Base-by-base conservation (phyloP, 2,113 vertebrate species). In the Oryzias celebensis region DNA sequence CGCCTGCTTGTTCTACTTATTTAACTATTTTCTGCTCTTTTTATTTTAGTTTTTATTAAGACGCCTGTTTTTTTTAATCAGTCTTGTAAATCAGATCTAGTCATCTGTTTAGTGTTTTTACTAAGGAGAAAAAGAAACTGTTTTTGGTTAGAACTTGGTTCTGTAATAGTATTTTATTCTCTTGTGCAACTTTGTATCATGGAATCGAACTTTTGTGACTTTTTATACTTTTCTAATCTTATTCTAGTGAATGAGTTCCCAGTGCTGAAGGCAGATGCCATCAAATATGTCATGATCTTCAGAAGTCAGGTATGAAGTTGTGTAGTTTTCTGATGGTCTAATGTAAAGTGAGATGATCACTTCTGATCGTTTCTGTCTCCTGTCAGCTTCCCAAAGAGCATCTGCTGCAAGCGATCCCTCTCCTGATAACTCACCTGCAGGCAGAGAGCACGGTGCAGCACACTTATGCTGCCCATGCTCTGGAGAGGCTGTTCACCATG, bases 221-320 rank as follows among this genome's bases (percentile, higher is more conserved):
- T 2, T n/a, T 47, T 8, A 1, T 17, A 1, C 31, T 18, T 54
- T 1, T 3, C 36, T 36, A 67, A 73, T 78, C 6, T 83, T 66
- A 18, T 85, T 88, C 54, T 80, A 99, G 97, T 98, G 69, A 98
- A 99, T 75, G 96, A 99, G 87, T 99, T 97, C 87, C 97, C 97
- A 59, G 97, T 99, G 56, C 91, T 99, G 78, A 99, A 99, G 91
- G 93, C 97, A 69, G 97, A 99, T 81, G 97, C 96, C 58, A 97
- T 99, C 81, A 99, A 99, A 80, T 99, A 99, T 41, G 95, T 98
- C 48, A 99, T 99, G 97, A 98, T 98, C 89, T 99, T 99, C 89
- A 95, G 97, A 82, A 99, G 95, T 81, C 95, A 99, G 90, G 97
- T 98, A 91, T 87, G 88, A 51, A 5, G 24, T 42, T 0, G n/a